phyloP scores from a whole-genome alignment of 2,888 invertebrate genomes.

The Crocallis elinguaria region DNA sequence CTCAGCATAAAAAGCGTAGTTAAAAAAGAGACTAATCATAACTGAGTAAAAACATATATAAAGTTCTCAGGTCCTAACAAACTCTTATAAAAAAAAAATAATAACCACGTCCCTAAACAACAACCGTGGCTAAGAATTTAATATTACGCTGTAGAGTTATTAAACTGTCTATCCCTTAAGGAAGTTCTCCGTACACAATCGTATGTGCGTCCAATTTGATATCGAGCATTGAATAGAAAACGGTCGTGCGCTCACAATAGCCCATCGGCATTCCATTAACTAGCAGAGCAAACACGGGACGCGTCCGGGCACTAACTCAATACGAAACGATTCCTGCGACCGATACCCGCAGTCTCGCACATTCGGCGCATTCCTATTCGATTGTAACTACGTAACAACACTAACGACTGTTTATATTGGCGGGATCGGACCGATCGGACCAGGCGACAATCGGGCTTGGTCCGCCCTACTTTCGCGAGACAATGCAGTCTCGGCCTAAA shows the following conservation, averaged over 20 bases:
- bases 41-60: too few relatives aligned
- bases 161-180: constrained; percentile 44
- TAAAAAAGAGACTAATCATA: too few relatives aligned
- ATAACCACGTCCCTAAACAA: background rate
- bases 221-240: constrained; percentile 73
- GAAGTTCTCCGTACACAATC: constrained; percentile 54
- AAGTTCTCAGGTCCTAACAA: too few relatives aligned
- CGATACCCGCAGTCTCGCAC: constrained; percentile 59
- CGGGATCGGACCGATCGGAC: constrained; percentile 45
- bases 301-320: constrained; percentile 72
- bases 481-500: constrained; percentile 78
- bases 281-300: constrained; percentile 75
- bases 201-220: constrained; percentile 66
- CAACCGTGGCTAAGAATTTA: background rate
- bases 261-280: constrained; percentile 81
- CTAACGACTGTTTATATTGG: constrained; percentile 78
- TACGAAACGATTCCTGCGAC: constrained; percentile 70
- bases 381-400: constrained; percentile 69
- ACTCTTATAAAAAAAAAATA: too few relatives aligned
- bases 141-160: constrained; percentile 2
- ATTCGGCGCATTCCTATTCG: constrained; percentile 64
- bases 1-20: too few relatives aligned
- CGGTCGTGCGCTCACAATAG: constrained; percentile 72
- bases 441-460: constrained; percentile 48
- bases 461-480: constrained; percentile 71